Percentiles rank a stretch among this genome's conserved stretches.
phyloP scores from a whole-genome alignment of 2,797 vertebrate genomes.

The Alcedo quadribrachys region DNA sequence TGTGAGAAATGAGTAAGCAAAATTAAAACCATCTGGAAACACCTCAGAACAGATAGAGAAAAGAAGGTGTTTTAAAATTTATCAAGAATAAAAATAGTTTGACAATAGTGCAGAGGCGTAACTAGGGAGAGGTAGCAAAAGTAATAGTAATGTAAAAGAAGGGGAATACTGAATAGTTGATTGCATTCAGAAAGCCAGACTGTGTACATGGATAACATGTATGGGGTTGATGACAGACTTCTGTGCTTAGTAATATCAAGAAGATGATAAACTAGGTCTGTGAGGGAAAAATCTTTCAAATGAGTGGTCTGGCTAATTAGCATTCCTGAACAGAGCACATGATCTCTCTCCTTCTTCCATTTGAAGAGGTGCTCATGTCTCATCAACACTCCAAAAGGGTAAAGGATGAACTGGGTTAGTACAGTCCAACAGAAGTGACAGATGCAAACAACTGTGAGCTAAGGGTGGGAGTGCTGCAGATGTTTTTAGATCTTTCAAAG shows the following conservation, averaged over 20 bases:
- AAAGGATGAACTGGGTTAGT: neutral
- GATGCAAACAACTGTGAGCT: neutral
- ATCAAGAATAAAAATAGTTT: neutral
- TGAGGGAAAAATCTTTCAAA: neutral
- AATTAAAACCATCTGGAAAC: neutral
- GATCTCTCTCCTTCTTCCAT: neutral
- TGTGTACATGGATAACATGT: fast-evolving
- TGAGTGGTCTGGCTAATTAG: neutral
- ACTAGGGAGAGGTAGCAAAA: neutral
- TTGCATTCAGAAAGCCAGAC: neutral
- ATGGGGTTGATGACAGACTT: fast-evolving
- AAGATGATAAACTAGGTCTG: neutral
- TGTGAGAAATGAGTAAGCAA: neutral
- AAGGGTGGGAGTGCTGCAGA: neutral
- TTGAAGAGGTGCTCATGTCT: neutral
- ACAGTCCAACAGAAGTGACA: neutral
- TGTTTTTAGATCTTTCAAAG: neutral
- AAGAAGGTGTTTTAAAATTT: neutral
- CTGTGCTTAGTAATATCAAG: neutral
- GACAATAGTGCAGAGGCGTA: neutral
- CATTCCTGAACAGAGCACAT: neutral
- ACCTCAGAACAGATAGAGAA: neutral
- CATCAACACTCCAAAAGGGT: neutral
- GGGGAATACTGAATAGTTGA: neutral
- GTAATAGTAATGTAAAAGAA: neutral